Base-by-base conservation (phyloP, 2,113 vertebrate species). In the Isurus oxyrinchus region DNA sequence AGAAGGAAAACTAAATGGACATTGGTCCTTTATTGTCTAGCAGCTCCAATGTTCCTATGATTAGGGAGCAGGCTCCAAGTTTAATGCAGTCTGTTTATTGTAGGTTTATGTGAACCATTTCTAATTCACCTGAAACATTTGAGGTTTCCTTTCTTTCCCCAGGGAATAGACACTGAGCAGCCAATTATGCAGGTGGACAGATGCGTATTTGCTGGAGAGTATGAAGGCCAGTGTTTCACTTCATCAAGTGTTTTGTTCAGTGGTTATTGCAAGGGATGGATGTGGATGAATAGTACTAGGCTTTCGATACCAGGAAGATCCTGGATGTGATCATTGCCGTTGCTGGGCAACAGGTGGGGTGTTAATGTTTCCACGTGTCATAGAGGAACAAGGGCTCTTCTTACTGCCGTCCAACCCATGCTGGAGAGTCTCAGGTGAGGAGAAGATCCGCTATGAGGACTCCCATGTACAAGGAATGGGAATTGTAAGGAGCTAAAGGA, bases 201-300 rank as follows among this genome's bases (percentile, higher is more conserved):
- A 84, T 99, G 99, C 2, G 98, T 99, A 49, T 99, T 99, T 98
- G 98, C 99, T 96, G 99, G 99, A 63, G 98, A 99, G 86, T 99
- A 99, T 97, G 99, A 99, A 98, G 98, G 99, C 99, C 98, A 97
- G 98, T 95, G 55, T 95, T 95, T 95, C 53, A 95, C 27, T 72
- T 72, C 27, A 66, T 94, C 49, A 40, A 55, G 44, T 63, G 10
- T 72, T 72, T 72, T 94, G 59, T 84, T 40, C 81, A 84, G 16
- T 6, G 81, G n/a, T 84, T 84, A 84, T 44, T 23, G 40, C 81
- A 21, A 40, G 40, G 81, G 81, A 84, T 44, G 40, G 59, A 61
- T 93, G 8, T 59, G 55, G 10, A 91, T 59, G 55, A 25, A 59
- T 59, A 19, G 16, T 66, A 63, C n/a, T n/a, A 94, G 59, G 16